Conservation (phyloP, 2,888 invertebrate genomes). For the Drosophila subquinaria region DNA sequence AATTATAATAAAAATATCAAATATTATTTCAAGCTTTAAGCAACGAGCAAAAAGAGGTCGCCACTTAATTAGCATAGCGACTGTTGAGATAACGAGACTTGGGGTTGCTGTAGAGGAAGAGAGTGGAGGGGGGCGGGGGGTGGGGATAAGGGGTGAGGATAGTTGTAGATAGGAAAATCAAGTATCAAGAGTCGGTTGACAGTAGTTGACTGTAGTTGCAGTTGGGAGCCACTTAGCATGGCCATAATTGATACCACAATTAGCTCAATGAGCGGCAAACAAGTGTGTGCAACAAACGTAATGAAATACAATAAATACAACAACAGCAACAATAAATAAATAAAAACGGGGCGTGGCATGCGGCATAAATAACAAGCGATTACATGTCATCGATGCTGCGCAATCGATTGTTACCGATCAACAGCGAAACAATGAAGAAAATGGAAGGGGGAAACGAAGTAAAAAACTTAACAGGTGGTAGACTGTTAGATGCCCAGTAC, state of each 20-base stretch:
- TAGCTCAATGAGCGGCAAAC: conserved; percentile 56
- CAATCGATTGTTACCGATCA: conserved; percentile 49
- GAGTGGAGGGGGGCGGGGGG: not conserved
- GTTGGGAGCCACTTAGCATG: conserved; percentile 48
- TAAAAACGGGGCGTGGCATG: conserved; percentile 42
- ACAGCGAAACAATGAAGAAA: conserved; percentile 24
- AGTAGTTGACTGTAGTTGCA: conserved; percentile 7
- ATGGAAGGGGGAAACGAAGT: not conserved
- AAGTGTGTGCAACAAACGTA: conserved; percentile 46
- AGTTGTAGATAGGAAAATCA: not conserved
- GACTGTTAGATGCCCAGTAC: too few species aligned
- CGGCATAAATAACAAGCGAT: conserved; percentile 51
- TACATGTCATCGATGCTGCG: conserved; percentile 63
- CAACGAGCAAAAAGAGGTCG: not conserved
- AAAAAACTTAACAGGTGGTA: not conserved
- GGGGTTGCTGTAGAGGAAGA: not conserved
- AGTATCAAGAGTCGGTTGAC: conserved; percentile 8
- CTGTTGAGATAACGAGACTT: not conserved
- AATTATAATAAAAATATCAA: not conserved
- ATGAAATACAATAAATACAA: conserved; percentile 43
- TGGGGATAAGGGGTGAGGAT: not conserved
- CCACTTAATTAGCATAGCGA: not conserved
- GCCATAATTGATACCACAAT: conserved; percentile 74
- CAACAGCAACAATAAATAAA: too few species aligned
- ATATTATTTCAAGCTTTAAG: conserved; percentile 1